Base-by-base conservation (phyloP, 2,888 invertebrate genomes). In the Loripinus fragilis region DNA sequence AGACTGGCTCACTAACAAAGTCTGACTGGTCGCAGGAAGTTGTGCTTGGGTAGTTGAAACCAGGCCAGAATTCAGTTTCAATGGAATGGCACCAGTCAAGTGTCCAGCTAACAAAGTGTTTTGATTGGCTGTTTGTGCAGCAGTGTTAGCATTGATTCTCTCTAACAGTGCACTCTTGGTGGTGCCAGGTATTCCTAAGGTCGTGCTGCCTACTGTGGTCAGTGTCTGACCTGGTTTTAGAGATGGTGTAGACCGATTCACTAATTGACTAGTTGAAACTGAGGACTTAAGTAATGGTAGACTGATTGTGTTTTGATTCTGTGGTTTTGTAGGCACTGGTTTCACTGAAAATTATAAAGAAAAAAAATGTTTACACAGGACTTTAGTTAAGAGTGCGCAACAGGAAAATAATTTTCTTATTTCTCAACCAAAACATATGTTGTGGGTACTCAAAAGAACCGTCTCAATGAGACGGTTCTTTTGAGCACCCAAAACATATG, bases 161-260 rank as follows among this genome's bases (percentile, higher is more conserved):
- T 76, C 77, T 25, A 82, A 68, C 15, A 86, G 64, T n/a, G 85
- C 82, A 78, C 85, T 83, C 15, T 85, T 80, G 38, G 84, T 69
- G 7, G 86, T 79, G 38, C 67, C 38, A 30, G 41, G 35, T 38
- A 30, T 60, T 33, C 33, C 73, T 71, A 48, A 55, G 55, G 67
- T 78, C 41, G 71, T 45, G 23, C 69, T 45, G 68, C 50, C 69
- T 48, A 71, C 60, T 55, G 78, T 71, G 42, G 69, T 28, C 23
- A 55, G 33, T 73, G 71, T 71, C 38, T 38, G 38, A 69, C 48
- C 72, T 52, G 71, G 71, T 50, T 80, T 80, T 5, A 64, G 60
- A 3, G 38, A 3, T 38, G 65, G 38, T 28, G 78, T 52, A 82
- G 84, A 48, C 83, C 86, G 25, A 80, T 45, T 28, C 71, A 33